Percentiles rank a stretch among this genome's conserved stretches.
Conservation (phyloP, 2,888 invertebrate genomes). For the Stenichneumon culpator region DNA sequence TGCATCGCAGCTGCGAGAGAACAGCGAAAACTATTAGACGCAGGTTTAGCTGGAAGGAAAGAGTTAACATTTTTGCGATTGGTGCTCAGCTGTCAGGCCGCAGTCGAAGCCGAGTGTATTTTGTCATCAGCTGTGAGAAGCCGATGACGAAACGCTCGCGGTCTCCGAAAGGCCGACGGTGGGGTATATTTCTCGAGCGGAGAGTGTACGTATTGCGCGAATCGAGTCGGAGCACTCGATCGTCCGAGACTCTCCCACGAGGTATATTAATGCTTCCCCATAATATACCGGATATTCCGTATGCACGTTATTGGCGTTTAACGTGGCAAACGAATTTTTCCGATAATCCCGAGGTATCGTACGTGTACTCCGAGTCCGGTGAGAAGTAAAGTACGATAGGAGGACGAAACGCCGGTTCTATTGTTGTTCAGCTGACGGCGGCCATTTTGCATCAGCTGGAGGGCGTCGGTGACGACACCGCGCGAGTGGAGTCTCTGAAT, state of each 20-base stretch:
- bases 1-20: slow-evolving; percentile 15
- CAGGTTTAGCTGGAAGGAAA: not conserved
- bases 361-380: not conserved
- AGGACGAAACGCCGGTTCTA: slow-evolving; percentile 55
- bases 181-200: slow-evolving; percentile 15
- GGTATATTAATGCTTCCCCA: slow-evolving; percentile 26
- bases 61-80: slow-evolving; percentile 8
- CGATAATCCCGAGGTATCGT: not conserved
- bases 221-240: slow-evolving; percentile 50
- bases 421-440: slow-evolving; percentile 68
- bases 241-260: slow-evolving; percentile 44
- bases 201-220: slow-evolving; percentile 9
- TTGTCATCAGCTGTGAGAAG: slow-evolving; percentile 69
- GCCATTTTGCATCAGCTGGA: slow-evolving; percentile 72
- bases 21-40: not conserved
- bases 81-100: slow-evolving; percentile 62
- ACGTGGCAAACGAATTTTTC: slow-evolving; percentile 24
- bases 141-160: slow-evolving; percentile 64
- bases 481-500: slow-evolving; percentile 61
- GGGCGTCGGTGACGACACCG: slow-evolving; percentile 72
- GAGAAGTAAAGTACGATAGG: slow-evolving; percentile 25
- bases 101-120: slow-evolving; percentile 56
- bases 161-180: slow-evolving; percentile 23
- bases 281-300: slow-evolving; percentile 41
- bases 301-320: slow-evolving; percentile 16